Evolutionary conservation across 1,140 invertebrate genomes (phyloP).

Genomic region (Ptiloglossa arizonensis): DNA sequence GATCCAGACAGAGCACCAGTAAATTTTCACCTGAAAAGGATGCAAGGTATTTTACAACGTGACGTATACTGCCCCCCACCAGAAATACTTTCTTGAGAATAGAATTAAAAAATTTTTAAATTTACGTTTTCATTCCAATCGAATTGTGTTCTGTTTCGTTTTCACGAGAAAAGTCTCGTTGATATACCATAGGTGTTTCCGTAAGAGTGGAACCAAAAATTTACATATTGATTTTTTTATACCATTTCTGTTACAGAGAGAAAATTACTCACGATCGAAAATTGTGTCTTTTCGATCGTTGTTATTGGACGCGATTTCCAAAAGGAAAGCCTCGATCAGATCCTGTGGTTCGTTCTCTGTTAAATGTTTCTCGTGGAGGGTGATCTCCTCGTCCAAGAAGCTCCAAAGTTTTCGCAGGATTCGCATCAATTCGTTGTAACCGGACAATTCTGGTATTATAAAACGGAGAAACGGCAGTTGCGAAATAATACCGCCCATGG

Average conservation of each 20-base stretch:
- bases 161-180: no score
- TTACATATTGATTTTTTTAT: no score
- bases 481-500: constrained; percentile 86
- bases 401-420: constrained; percentile 77
- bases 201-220: no score
- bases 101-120: no score
- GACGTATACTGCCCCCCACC: no score
- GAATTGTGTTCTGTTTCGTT: no score
- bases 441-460: constrained; percentile 83
- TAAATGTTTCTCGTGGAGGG: constrained; percentile 82
- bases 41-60: no score
- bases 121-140: no score
- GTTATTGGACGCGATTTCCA: constrained; percentile 78
- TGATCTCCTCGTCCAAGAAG: constrained; percentile 79
- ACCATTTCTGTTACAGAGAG: no score
- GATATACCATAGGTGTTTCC: no score
- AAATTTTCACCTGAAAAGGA: constrained; percentile 84
- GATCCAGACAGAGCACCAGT: constrained; percentile 85
- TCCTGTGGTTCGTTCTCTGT: constrained; percentile 83
- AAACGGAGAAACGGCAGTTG: constrained; percentile 85
- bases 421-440: constrained; percentile 82
- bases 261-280: constrained; percentile 71
- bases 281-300: constrained; percentile 25
- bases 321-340: constrained; percentile 87
- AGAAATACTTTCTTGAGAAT: no score